Base-by-base conservation (phyloP, 1,140 invertebrate genomes). In the Trinorchestia longiramus region DNA sequence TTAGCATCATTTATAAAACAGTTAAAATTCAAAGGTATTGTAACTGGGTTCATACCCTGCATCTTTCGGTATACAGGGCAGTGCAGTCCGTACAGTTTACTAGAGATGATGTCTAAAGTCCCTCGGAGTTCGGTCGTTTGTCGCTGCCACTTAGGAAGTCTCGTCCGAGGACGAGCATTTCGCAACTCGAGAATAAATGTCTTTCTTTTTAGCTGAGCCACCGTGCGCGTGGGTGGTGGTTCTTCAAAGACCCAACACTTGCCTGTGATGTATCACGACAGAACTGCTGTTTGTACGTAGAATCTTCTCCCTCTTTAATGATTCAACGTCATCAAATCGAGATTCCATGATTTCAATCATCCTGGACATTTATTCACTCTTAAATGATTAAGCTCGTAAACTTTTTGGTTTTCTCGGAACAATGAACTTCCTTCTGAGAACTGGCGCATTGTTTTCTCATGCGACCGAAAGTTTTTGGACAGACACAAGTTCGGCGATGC, bases 61-160 rank as follows among this genome's bases (percentile, higher is more conserved):
- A 77, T 15, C 62, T 3, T 28, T 77, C 11, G 28, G 62, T 36
- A 77, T 11, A 77, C 15, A 77, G 28, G 62, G 62, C 62, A 28
- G 62, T 28, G 62, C 62, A 36, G 62, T 77, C 62, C 28, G 62
- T 77, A 77, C 11, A 77, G 62, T 77, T 77, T 77, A 77, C 62
- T 19, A 36, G 62, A 77, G 62, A 77, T 77, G 62, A 77, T 77
- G 62, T 77, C 62, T 77, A 36, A 77, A 77, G 62, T 77, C 62
- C 62, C 28, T 77, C 28, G 15, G 36, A 77, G 62, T 77, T 77
- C 15, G 11, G 62, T 77, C 62, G 62, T 77, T 77, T 77, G 62
- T 77, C 62, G 62, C 62, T 77, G 62, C 62, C 62, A 77, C 62
- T 77, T 77, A 77, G 62, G 62, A 77, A 77, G 62, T 77, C 62